Percentiles rank a stretch among this genome's conserved stretches.
Evolutionary conservation across 2,797 vertebrate species (phyloP).

Genomic region (Gobionotothen gibberifrons): DNA sequence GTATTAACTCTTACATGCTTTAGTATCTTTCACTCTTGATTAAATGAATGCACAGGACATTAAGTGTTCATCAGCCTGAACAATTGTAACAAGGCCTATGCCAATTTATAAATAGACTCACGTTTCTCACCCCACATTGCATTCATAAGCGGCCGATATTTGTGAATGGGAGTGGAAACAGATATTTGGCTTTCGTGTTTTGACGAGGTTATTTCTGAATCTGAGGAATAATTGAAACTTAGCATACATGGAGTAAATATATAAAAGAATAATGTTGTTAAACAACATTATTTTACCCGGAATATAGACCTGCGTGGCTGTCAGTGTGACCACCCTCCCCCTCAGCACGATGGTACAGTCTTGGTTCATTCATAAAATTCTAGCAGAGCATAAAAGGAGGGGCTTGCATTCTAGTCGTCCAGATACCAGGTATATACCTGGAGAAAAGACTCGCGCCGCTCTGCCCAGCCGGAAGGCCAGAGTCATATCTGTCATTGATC

Average conservation of each 20-base stretch:
- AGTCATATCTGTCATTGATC: constrained; percentile 55
- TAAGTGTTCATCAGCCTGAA: constrained; percentile 20
- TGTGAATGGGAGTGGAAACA: constrained; percentile 67
- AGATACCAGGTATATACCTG: constrained; percentile 89
- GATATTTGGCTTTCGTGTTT: not conserved
- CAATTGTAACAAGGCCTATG: constrained; percentile 20
- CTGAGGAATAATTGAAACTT: not conserved
- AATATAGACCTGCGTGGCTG: constrained; percentile 43
- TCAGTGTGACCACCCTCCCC: constrained; percentile 53
- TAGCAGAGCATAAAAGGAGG: constrained; percentile 87
- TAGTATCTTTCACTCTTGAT: not conserved
- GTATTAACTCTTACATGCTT: not conserved
- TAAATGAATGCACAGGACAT: constrained; percentile 17
- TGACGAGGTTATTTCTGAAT: not conserved
- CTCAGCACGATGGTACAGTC: constrained; percentile 83
- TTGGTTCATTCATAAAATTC: constrained; percentile 91
- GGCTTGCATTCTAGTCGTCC: constrained; percentile 82
- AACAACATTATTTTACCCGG: constrained; percentile 24
- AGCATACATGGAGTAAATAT: not conserved
- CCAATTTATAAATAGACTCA: constrained; percentile 60
- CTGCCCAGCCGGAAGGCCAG: constrained; percentile 64
- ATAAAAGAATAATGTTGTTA: constrained; percentile 5
- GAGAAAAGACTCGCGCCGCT: constrained; percentile 66
- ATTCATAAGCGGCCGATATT: constrained; percentile 49
- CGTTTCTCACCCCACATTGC: constrained; percentile 51